These are phyloP conservation scores for Acanthochromis polyacanthus DNA, from an alignment of 2,113 vertebrate genomes.

Conservation along the genomic window DNA sequence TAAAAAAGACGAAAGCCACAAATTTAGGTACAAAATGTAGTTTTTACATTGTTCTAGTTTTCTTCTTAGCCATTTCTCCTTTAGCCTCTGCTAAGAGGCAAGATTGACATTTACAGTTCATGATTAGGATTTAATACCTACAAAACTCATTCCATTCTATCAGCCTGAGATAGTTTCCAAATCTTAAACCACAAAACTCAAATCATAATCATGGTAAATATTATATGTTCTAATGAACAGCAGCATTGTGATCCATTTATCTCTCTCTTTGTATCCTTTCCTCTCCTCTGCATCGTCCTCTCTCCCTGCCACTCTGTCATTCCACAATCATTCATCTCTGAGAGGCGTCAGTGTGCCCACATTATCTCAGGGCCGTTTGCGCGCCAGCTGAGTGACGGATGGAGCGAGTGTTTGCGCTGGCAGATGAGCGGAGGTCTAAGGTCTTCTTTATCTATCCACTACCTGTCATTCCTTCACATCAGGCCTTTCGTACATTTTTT, in stretches of 20 bases:
- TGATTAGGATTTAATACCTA: not conserved
- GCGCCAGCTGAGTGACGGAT: slow-evolving; percentile 67
- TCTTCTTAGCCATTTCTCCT: not conserved
- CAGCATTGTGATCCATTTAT: not conserved
- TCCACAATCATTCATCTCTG: slow-evolving; percentile 50
- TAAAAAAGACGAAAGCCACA: not conserved
- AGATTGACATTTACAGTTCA: not conserved
- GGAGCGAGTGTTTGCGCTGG: slow-evolving; percentile 38
- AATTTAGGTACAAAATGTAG: not conserved
- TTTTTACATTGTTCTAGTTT: not conserved
- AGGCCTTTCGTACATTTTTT: slow-evolving; percentile 33
- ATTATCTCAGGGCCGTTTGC: slow-evolving; percentile 47
- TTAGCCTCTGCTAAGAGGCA: not conserved
- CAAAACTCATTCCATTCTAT: not conserved
- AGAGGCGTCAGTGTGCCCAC: slow-evolving; percentile 23
- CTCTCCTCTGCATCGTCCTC: not conserved
- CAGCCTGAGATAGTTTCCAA: not conserved
- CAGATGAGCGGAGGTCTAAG: slow-evolving; percentile 63
- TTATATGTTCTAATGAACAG: not conserved
- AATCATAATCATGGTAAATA: not conserved
- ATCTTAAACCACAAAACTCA: not conserved
- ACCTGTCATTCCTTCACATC: slow-evolving; percentile 69
- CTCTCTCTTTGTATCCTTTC: not conserved
- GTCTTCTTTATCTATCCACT: slow-evolving; percentile 67
- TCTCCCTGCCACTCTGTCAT: slow-evolving; percentile 17